phyloP scores from a whole-genome alignment of 2,113 vertebrate species.

The Notiomystis cincta region DNA sequence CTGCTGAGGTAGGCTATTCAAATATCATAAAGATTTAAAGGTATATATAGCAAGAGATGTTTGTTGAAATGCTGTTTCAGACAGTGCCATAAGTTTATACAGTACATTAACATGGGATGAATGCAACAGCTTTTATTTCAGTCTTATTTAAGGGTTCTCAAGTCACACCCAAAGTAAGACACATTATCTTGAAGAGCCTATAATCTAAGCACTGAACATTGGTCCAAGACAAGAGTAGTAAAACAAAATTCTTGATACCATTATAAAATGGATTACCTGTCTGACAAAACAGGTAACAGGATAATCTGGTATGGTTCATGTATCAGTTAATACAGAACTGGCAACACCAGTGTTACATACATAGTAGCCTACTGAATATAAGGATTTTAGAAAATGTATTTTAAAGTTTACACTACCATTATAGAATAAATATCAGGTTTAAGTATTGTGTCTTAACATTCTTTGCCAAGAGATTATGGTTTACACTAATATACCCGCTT shows the following conservation, averaged over 20 bases:
- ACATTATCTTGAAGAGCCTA: background rate
- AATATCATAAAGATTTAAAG: background rate
- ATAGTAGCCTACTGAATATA: background rate
- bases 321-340: background rate
- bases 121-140: background rate
- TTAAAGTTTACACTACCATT: background rate
- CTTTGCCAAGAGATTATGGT: background rate
- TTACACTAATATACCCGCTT: background rate
- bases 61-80: background rate
- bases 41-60: background rate
- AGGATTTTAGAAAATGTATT: background rate
- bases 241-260: background rate
- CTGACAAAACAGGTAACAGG: background rate
- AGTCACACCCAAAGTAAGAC: background rate
- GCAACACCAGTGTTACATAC: background rate
- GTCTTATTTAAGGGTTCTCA: background rate
- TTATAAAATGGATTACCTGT: background rate
- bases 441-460: background rate
- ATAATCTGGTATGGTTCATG: background rate
- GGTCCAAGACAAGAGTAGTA: background rate
- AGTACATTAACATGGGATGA: background rate
- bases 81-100: background rate
- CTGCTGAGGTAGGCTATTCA: background rate
- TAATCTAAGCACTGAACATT: background rate
- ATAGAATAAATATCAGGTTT: background rate